Evolutionary conservation across 2,888 invertebrate species (phyloP), one percentile per base, ranked within the genome.

Genomic region (Yponomeuta plumbellus): DNA sequence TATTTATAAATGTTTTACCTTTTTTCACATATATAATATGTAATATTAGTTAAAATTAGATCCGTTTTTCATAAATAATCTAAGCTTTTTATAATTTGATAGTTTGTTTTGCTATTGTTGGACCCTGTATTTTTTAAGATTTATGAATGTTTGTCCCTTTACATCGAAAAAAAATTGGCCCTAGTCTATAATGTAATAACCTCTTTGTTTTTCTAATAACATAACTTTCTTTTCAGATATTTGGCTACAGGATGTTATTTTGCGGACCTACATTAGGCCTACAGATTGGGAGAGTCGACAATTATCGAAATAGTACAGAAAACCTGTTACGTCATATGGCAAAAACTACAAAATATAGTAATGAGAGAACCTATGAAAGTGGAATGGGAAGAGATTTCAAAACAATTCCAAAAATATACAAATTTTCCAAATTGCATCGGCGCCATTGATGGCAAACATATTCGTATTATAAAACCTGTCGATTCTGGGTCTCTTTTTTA

Each of bases 381-480:
- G 66, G 66, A 21, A 64, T 64, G 64, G 64, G 40, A 64, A 64
- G 64, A 64, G 11, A 64, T 64, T n/a, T n/a, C 2, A 66, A 68
- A 69, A 56, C 64, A 66, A 66, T 64, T 69, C 67, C 17, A 63
- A 56, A 67, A 68, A 67, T 67, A 59, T 65, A 22, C 67, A 52
- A 64, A 69, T 59, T 69, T 69, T 67, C 69, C 69, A 64, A 68
- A 70, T 70, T 68, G 72, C 70, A 23, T 72, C 21, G 69, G 69
- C 13, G 74, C 75, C 40, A 67, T 73, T 63, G 75, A 72, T 67
- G 72, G 73, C 66, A 74, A 75, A 69, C 74, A 73, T 67, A 73
- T 68, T 56, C 34, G 71, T 68, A 69, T 72, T 66, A 67, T 68
- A 68, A 65, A 70, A 68, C 71, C 70, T 63, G 66, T 65, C 17